Percentiles rank a stretch among this genome's conserved stretches.
Conservation (phyloP, 2,113 vertebrate genomes). For the Anarrhichthys ocellatus region DNA sequence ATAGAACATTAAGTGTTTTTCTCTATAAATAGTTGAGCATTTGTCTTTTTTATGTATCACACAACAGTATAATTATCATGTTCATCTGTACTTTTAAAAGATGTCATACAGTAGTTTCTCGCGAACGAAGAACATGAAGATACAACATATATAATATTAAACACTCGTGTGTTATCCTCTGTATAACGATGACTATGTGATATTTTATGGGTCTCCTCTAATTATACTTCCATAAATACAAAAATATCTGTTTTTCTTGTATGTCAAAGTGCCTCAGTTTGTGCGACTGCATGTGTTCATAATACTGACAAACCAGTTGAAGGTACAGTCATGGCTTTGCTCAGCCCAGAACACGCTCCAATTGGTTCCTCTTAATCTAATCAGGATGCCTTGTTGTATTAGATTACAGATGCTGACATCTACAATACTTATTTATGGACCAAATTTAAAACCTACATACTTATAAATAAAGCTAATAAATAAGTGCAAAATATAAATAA, state of each 20-base stretch:
- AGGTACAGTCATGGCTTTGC: neutral
- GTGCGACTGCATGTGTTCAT: neutral
- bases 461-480: neutral
- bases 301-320: slow-evolving; percentile 2
- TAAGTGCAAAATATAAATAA: neutral
- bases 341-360: slow-evolving; percentile 4
- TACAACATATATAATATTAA: neutral
- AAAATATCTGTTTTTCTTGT: neutral
- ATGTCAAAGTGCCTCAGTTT: neutral
- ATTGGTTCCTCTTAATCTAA: slow-evolving; percentile 34
- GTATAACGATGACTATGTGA: neutral
- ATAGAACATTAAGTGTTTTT: neutral
- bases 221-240: neutral
- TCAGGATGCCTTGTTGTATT: slow-evolving; percentile 41
- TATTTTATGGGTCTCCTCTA: neutral
- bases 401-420: slow-evolving; percentile 33
- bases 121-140: neutral
- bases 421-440: neutral
- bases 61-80: neutral
- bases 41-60: neutral
- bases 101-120: neutral
- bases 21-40: neutral
- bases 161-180: neutral
- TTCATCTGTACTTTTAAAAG: neutral
- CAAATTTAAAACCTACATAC: neutral